Evolutionary conservation across 2,888 invertebrate genomes (phyloP).

Genomic region (Ochropacha duplaris): DNA sequence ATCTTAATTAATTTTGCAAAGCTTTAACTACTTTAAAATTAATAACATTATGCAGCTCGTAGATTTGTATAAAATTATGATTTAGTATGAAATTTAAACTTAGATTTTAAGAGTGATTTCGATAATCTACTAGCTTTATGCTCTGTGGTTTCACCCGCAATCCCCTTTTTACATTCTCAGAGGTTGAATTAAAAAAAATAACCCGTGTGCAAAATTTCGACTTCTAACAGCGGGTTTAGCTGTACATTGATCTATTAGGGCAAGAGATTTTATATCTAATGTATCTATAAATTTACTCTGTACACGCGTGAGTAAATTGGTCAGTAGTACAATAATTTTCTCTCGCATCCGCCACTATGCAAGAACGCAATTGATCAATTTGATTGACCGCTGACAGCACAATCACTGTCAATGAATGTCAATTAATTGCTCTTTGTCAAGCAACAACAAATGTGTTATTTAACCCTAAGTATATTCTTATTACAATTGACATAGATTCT

Average conservation of each 20-base stretch:
- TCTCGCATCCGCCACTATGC: constrained; percentile 7
- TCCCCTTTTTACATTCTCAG: no score
- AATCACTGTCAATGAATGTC: constrained; percentile 58
- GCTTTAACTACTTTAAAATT: no score
- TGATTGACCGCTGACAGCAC: constrained; percentile 53
- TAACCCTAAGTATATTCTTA: not conserved
- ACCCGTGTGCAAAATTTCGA: no score
- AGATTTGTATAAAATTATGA: no score
- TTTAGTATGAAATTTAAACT: no score
- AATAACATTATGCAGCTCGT: no score
- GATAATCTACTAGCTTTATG: no score
- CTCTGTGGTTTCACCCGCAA: no score
- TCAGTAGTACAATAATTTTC: constrained; percentile 2
- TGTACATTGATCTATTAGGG: no score
- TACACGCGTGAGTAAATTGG: not conserved
- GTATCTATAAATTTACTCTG: not conserved
- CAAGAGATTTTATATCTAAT: not conserved
- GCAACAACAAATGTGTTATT: constrained; percentile 8
- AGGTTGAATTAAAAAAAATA: no score
- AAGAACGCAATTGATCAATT: constrained; percentile 38
- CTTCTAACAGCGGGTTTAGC: no score
- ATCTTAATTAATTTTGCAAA: not conserved
- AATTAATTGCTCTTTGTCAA: constrained; percentile 60
- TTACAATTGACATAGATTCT: not conserved
- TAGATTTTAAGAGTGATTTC: no score